phyloP scores from a whole-genome alignment of 2,797 vertebrate genomes.

The Morus bassanus region DNA sequence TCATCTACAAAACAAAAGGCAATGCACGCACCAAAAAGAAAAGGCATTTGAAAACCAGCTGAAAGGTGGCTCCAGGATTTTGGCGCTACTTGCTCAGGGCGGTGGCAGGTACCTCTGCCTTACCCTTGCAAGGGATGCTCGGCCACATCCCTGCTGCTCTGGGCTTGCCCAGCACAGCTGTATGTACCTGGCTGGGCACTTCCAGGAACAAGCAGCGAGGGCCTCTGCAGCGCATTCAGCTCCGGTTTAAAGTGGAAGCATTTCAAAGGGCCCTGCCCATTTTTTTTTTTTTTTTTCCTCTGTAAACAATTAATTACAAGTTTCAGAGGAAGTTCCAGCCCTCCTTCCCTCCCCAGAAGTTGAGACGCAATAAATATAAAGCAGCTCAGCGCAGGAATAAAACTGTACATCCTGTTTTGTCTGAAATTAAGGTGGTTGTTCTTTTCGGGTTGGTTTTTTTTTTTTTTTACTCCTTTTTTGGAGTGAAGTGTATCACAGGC shows the following conservation, averaged over 20 bases:
- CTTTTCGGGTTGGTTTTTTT: neutral
- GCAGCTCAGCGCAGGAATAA: neutral
- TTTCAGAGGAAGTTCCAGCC: constrained; percentile 56
- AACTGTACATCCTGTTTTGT: constrained; percentile 62
- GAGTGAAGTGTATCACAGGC: neutral
- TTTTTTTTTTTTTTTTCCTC: neutral
- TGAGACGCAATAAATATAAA: constrained; percentile 43
- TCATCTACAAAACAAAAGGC: constrained; percentile 26
- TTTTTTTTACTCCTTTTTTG: neutral
- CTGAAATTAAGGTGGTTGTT: neutral
- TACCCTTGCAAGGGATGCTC: neutral
- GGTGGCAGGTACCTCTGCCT: neutral
- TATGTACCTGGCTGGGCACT: neutral
- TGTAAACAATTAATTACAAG: constrained; percentile 54
- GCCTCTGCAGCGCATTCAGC: neutral
- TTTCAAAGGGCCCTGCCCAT: constrained; percentile 15
- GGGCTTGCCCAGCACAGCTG: neutral
- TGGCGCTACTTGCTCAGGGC: neutral
- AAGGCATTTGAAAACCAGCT: constrained; percentile 9
- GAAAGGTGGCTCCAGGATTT: neutral
- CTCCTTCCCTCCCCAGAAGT: neutral
- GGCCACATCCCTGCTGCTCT: neutral
- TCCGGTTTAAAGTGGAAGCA: neutral
- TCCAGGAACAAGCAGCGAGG: neutral
- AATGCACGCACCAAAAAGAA: neutral